A percentile compares a stretch with the other conserved stretches of the same genome.
Evolutionary conservation across 2,113 vertebrate genomes (phyloP).

Genomic region (Osmerus eperlanus): DNA sequence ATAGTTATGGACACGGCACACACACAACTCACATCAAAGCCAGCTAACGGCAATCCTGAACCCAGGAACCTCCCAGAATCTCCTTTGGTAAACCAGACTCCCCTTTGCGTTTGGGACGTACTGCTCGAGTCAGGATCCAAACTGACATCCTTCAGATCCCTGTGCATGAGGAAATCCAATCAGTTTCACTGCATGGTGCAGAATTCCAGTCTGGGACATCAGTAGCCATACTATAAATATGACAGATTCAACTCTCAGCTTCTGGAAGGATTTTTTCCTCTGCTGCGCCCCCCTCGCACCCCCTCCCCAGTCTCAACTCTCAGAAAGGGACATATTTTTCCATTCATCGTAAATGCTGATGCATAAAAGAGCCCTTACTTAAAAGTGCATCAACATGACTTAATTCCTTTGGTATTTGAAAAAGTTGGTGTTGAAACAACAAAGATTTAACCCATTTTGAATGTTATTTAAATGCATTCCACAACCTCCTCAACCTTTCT

Average conservation of each 20-base stretch:
- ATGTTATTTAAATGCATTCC: constrained; percentile 19
- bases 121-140: constrained; percentile 28
- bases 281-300: constrained; percentile 1
- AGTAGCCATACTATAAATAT: constrained; percentile 61
- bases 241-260: constrained; percentile 56
- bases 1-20: not conserved
- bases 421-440: not conserved
- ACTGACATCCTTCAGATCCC: constrained; percentile 30
- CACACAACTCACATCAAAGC: not conserved
- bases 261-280: constrained; percentile 57
- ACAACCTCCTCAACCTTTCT: constrained; percentile 34
- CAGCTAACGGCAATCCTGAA: not conserved
- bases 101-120: too few species aligned
- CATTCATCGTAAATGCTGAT: constrained; percentile 44
- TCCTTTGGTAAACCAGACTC: too few species aligned
- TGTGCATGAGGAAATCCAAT: constrained; percentile 66
- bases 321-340: constrained; percentile 55
- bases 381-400: too few species aligned
- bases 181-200: constrained; percentile 56
- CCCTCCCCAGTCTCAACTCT: constrained; percentile 33
- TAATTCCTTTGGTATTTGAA: not conserved
- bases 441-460: not conserved
- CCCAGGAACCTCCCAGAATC: not conserved
- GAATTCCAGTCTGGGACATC: constrained; percentile 59
- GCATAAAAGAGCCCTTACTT: not conserved